These are phyloP conservation scores for Lasius fuliginosus DNA, from an alignment of 2,888 invertebrate genomes.

Conservation along the genomic window DNA sequence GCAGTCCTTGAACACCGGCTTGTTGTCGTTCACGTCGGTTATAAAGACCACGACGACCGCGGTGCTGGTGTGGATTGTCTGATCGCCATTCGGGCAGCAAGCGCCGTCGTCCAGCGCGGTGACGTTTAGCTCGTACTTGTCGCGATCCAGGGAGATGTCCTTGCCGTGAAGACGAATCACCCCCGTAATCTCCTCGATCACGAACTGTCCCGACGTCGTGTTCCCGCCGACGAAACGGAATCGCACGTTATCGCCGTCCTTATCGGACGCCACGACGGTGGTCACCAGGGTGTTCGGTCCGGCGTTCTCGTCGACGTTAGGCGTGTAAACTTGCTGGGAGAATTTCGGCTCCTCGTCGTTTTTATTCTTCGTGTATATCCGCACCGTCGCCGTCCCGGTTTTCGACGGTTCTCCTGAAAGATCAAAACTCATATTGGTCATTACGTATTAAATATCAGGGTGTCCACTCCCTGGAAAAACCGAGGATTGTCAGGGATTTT, in stretches of 20 bases:
- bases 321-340: conserved; percentile 98
- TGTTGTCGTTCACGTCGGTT: conserved; percentile 98
- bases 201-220: conserved; percentile 96
- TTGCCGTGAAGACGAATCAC: conserved; percentile 96
- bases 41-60: conserved; percentile 98
- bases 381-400: conserved; percentile 97
- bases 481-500: too few species aligned
- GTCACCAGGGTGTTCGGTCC: conserved; percentile 98
- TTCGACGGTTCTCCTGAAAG: conserved; percentile 93
- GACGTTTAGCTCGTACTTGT: conserved; percentile 98
- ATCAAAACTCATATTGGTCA: not conserved
- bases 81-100: conserved; percentile 96
- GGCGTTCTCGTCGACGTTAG: conserved; percentile 98
- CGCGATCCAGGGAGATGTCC: conserved; percentile 94
- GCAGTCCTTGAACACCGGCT: conserved; percentile 98
- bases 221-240: conserved; percentile 97
- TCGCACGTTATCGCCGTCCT: conserved; percentile 98
- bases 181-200: conserved; percentile 97
- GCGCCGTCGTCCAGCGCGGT: conserved; percentile 99
- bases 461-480: too few species aligned
- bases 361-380: conserved; percentile 98
- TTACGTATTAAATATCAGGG: not conserved
- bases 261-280: conserved; percentile 98
- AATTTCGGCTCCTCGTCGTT: conserved; percentile 99
- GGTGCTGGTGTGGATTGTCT: conserved; percentile 96